Percentiles rank a stretch among this genome's conserved stretches.
These are phyloP conservation scores for Neogobius melanostomus DNA, from an alignment of 2,113 vertebrate species.

Conservation along the genomic window DNA sequence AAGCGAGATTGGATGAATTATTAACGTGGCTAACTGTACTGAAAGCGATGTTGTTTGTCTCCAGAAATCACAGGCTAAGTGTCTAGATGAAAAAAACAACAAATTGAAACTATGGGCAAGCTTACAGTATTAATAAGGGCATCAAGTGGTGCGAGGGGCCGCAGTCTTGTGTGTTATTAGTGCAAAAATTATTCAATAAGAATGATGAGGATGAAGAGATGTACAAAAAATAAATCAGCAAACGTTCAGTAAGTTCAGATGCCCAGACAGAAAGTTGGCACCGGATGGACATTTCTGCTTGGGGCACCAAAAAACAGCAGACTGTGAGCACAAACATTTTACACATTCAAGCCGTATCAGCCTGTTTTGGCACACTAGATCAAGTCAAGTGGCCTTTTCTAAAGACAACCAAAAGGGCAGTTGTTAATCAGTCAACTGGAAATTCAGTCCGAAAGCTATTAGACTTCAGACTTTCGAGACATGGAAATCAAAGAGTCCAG, in stretches of 20 bases:
- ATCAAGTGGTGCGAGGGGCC: too few relatives aligned
- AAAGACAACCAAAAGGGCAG: constrained; percentile 39
- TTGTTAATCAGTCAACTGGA: constrained; percentile 51
- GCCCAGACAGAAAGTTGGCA: too few relatives aligned
- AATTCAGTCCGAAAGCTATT: constrained; percentile 52
- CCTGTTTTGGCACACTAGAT: constrained; percentile 46
- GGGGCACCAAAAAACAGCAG: constrained; percentile 12
- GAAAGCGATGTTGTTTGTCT: constrained; percentile 35
- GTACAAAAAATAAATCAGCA: too few relatives aligned
- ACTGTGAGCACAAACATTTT: constrained; percentile 33
- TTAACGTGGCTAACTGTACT: constrained; percentile 55
- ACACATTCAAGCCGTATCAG: constrained; percentile 53
- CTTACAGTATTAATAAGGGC: too few relatives aligned
- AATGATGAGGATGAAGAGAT: too few relatives aligned
- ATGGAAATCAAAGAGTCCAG: constrained; percentile 52
- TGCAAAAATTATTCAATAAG: too few relatives aligned
- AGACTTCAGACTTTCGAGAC: constrained; percentile 38
- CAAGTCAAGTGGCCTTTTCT: constrained; percentile 50
- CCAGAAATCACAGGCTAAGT: constrained; percentile 41
- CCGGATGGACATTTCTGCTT: too few relatives aligned
- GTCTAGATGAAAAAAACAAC: constrained; percentile 33
- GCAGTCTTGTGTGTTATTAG: too few relatives aligned
- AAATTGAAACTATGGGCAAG: not conserved
- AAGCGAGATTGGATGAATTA: constrained; percentile 73
- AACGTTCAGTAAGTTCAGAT: too few relatives aligned